Conservation (phyloP, 2,888 invertebrate species). For the Melinaea menophilus region DNA sequence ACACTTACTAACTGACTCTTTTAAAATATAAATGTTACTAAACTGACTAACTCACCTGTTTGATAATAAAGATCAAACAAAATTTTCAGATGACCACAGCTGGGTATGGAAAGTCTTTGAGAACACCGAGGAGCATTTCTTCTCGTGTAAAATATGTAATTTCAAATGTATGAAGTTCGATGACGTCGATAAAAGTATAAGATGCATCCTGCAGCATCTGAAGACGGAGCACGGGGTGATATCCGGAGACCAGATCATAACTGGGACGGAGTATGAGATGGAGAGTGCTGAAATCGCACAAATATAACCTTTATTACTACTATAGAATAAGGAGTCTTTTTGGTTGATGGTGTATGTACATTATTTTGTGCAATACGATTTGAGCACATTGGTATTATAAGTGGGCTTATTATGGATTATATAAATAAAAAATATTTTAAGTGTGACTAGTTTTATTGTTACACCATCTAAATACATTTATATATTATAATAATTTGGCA, state of each 20-base stretch:
- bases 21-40: too few relatives aligned
- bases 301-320: slow-evolving; percentile 8
- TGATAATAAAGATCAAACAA: not conserved
- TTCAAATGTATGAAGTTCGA: slow-evolving; percentile 49
- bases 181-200: slow-evolving; percentile 46
- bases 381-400: slow-evolving; percentile 13
- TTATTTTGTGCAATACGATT: slow-evolving; percentile 15
- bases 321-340: not conserved
- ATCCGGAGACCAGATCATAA: slow-evolving; percentile 68
- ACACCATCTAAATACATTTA: slow-evolving; percentile 61
- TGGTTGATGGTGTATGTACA: not conserved
- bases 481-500: slow-evolving; percentile 61
- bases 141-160: slow-evolving; percentile 67
- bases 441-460: slow-evolving; percentile 68
- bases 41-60: not conserved
- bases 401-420: slow-evolving; percentile 7
- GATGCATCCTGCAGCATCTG: slow-evolving; percentile 53
- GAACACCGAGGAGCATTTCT: slow-evolving; percentile 46
- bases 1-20: too few relatives aligned
- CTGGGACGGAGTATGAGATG: slow-evolving; percentile 48
- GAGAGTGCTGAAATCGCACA: slow-evolving; percentile 14
- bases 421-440: slow-evolving; percentile 30
- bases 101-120: slow-evolving; percentile 74
- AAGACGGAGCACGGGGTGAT: slow-evolving; percentile 62
- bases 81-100: slow-evolving; percentile 48